Evolutionary conservation across 2,797 vertebrate species (phyloP), one percentile per base, ranked within the genome.

Genomic region (Ceryle rudis): DNA sequence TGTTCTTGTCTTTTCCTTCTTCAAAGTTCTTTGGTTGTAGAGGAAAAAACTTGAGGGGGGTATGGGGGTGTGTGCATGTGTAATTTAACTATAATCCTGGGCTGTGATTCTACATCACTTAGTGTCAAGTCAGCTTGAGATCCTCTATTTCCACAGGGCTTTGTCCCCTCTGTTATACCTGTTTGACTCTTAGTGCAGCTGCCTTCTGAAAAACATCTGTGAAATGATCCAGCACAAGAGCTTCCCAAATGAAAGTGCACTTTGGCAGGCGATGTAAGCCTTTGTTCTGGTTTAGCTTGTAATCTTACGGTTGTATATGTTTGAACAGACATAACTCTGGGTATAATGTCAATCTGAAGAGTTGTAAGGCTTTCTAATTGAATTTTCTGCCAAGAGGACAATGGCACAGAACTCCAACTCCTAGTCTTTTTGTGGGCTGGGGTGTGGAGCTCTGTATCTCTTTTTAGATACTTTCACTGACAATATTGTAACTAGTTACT

Each of bases 231-330:
- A 62, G 29, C 14, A 14, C 47, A 41, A 21, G 47, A 85, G 10
- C 67, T 31, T 85, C 49, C 22, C 31, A 65, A 57, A 58, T 42
- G 21, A 29, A 86, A 67, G 35, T 64, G 29, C 6, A 26, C n/a
- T 79, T 84, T 57, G 28, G 33, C 41, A 78, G 42, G 51, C 2
- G 0, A 2, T 52, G 31, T 86, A 71, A 84, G 67, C 39, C 26
- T 91, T 73, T 60, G 5, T 67, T 78, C 47, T 67, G 35, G n/a
- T 51, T 91, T 71, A 71, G 57, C 44, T 12, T 74, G 39, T 51
- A 51, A 28, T 25, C 26, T 2, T 28, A 0, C 52, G 25, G 35
- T 55, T 3, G 3, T 44, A 0, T n/a, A 17, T 21, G 16, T 67
- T 73, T 84, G 58, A 51, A n/a, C 18, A 55, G 62, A 47, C 9